A percentile compares a stretch with the other conserved stretches of the same genome.
Conservation (phyloP, 2,797 vertebrate species). For the Meriones psammophilus region DNA sequence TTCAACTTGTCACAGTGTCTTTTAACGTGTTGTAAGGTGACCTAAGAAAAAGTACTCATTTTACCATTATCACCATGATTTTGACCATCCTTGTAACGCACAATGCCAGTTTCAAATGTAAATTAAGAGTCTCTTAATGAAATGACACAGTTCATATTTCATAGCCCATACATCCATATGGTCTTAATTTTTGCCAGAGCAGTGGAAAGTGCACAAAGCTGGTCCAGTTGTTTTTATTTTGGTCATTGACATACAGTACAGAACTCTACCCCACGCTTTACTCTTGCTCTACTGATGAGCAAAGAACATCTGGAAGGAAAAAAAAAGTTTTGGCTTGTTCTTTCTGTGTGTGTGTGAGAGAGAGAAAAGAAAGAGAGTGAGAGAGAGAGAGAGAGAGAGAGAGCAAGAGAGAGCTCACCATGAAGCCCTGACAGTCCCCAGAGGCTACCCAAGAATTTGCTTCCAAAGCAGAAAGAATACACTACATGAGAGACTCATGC, state of each 20-base stretch:
- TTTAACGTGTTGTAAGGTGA: background rate
- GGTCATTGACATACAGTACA: background rate
- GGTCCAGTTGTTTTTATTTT: conserved; percentile 51
- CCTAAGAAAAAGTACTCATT: conserved; percentile 44
- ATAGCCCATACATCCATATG: background rate
- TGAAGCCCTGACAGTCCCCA: background rate
- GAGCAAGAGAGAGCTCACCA: background rate
- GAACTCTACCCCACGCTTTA: background rate
- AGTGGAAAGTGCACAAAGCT: conserved; percentile 8
- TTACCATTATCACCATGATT: conserved; percentile 27
- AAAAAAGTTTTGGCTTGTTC: background rate
- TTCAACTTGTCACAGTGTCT: conserved; percentile 24
- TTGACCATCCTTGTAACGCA: background rate
- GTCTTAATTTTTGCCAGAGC: conserved; percentile 51
- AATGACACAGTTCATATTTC: conserved; percentile 46
- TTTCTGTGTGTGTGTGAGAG: background rate
- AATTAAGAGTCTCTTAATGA: conserved; percentile 54
- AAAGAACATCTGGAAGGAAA: background rate
- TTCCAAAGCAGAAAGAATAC: background rate
- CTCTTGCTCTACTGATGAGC: background rate
- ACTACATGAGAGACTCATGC: background rate
- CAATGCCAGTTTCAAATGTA: conserved; percentile 14
- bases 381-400: background rate
- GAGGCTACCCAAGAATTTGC: background rate
- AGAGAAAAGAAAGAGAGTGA: background rate